Conservation (phyloP, 2,888 invertebrate species). For the Hydropsyche betteni region DNA sequence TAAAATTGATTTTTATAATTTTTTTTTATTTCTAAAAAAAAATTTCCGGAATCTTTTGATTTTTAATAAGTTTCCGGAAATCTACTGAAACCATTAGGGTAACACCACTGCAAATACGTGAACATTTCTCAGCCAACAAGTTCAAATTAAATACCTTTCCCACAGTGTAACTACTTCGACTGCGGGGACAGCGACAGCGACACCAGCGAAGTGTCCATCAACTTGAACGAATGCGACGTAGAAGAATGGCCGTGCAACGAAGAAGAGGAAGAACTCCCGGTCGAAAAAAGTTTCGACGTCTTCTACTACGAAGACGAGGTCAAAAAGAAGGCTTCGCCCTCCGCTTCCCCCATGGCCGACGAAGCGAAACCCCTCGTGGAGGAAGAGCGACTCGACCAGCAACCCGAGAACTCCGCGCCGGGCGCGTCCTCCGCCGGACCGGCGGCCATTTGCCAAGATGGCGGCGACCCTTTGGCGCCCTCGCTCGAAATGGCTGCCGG, state of each 20-base stretch:
- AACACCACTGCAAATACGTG: too few species aligned
- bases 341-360: background rate
- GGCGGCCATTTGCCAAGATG: slow-evolving; percentile 39
- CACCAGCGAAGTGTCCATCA: slow-evolving; percentile 47
- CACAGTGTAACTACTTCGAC: slow-evolving; percentile 51
- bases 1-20: too few species aligned
- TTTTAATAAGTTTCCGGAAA: too few species aligned
- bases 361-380: background rate
- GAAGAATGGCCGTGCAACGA: slow-evolving; percentile 39
- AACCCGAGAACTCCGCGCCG: too few species aligned
- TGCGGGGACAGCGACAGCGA: slow-evolving; percentile 50
- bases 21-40: too few species aligned
- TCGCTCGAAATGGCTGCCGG: slow-evolving; percentile 59
- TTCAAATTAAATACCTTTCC: too few species aligned
- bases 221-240: slow-evolving; percentile 44
- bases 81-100: too few species aligned
- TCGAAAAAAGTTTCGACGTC: slow-evolving; percentile 17
- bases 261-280: background rate
- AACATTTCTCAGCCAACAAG: too few species aligned
- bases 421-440: background rate
- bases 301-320: slow-evolving; percentile 34
- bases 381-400: too few species aligned
- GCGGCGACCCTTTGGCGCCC: slow-evolving; percentile 42
- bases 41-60: too few species aligned
- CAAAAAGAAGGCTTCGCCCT: background rate